Base-by-base conservation (phyloP, 2,113 vertebrate species). In the Mesembrinibis cayennensis region DNA sequence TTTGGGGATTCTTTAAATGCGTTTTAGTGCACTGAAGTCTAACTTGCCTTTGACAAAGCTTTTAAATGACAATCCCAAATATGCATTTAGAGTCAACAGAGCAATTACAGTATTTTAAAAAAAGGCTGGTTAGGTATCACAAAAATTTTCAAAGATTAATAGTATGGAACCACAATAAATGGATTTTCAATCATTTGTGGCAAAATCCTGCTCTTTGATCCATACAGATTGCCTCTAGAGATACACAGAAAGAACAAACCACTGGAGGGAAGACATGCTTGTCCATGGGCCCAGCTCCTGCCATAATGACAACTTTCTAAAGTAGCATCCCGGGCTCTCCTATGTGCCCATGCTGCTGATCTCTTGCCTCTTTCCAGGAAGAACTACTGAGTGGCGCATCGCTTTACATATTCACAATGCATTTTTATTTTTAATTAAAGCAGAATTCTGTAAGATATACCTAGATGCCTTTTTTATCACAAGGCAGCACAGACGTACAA, bases 351-450 rank as follows among this genome's bases (percentile, higher is more conserved):
- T 5, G 7, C 16, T 44, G 44, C n/a, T 78, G 29, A 17, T 42
- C 49, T 29, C 44, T 44, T 71, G 34, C n/a, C 50, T 25, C 23
- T 30, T 53, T 36, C 25, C 42, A n/a, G 10, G 26, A 76, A 70
- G 29, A 63, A 23, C 8, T 81, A 66, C 7, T 7, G 22, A 55
- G 23, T 27, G 30, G 8, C 29, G 26, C 36, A 82, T 9, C 3
- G 2, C 49, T 65, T 76, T 44, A 53, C 34, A 17, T 6, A 78
- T 42, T 70, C 16, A 44, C 22, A 83, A 62, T 1, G 63, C 2
- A 30, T n/a, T 78, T 79, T 80, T 22, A 23, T 32, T 94, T 82
- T 90, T 87, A 65, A 62, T 77, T 89, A 53, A 74, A 89, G 45
- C 7, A 53, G 4, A 92, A 90, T 45, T 80, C 58, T 30, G 44